Conservation (phyloP, 1,140 invertebrate genomes). For the Hypsibius dujardini region DNA sequence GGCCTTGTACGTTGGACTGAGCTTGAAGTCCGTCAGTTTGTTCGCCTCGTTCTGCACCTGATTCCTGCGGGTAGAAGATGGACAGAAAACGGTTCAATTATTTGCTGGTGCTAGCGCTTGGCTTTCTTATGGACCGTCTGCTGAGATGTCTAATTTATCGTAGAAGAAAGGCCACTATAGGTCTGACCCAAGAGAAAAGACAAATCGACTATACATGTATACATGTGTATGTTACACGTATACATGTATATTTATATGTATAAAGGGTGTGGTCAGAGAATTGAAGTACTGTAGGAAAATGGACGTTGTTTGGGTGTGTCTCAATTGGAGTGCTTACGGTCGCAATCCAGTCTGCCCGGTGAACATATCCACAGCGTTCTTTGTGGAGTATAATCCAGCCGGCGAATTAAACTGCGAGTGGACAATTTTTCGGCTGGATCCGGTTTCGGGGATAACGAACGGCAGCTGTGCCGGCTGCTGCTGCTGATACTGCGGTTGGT, state of each 20-base stretch:
- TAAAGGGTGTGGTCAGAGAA: too few species aligned
- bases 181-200: not conserved
- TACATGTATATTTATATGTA: too few species aligned
- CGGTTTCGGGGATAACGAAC: conserved; percentile 18
- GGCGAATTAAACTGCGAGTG: conserved; percentile 94
- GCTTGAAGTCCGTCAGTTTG: not conserved
- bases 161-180: not conserved
- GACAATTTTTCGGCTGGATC: conserved; percentile 30
- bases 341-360: conserved; percentile 78
- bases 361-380: conserved; percentile 79
- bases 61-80: not conserved
- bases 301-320: too few species aligned
- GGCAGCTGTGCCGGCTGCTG: conserved; percentile 18
- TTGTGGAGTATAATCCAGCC: conserved; percentile 79
- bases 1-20: not conserved
- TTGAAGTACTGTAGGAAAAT: too few species aligned
- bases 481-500: conserved; percentile 18
- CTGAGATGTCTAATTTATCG: not conserved
- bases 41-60: not conserved
- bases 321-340: not conserved
- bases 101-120: too few species aligned
- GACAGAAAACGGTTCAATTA: too few species aligned
- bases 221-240: too few species aligned
- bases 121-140: not conserved
- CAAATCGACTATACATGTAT: too few species aligned